Base-by-base conservation (phyloP, 92 coral and sea anemone species). In the Parazoanthus atlanticus region DNA sequence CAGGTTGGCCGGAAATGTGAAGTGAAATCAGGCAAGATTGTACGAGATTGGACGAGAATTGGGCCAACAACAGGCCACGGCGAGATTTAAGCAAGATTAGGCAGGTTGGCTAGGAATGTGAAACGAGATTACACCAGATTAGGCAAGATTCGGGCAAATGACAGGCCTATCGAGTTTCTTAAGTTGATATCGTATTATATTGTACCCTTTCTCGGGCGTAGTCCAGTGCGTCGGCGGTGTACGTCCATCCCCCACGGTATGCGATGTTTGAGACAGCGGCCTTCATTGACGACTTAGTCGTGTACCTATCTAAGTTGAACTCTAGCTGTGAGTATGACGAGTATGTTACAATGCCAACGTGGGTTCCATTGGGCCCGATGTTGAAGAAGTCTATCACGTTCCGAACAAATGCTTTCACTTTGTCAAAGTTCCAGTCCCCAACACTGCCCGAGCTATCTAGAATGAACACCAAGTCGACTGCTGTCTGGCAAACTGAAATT, bases 371-470 rank as follows among this genome's bases (percentile, higher is more conserved):
- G 34, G 76, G 33, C 66, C 99, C 99, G 32, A 97, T 94, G 92
- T 95, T 95, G 88, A 97, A 97, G 84, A 95, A 97, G 86, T 97
- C 98, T 32, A 97, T 91, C 12, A 97, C 94, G 47, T 95, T 87
- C 64, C 93, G 93, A 75, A 97, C 98, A 64, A 97, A 97, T 8
- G 80, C 88, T 84, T 97, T 97, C 41, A 95, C 91, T 88, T 91
- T 88, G 1, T 66, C 72, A 67, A 97, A 97, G 64, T 97, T 93
- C 40, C 52, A 34, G 36, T 82, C 72, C 40, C 95, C 96, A 0
- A 97, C 98, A 76, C 98, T 97, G 17, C 99, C 98, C 4, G 99
- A 97, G 16, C 89, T 78, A 87, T 97, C 99, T 72, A 97, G 96
- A 19, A 95, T 90, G 81, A 97, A 97, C 0, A 94, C 97, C 17